Evolutionary conservation across 2,888 invertebrate genomes (phyloP), one percentile per base, ranked within the genome.

Genomic region (Mycalesis mineus): DNA sequence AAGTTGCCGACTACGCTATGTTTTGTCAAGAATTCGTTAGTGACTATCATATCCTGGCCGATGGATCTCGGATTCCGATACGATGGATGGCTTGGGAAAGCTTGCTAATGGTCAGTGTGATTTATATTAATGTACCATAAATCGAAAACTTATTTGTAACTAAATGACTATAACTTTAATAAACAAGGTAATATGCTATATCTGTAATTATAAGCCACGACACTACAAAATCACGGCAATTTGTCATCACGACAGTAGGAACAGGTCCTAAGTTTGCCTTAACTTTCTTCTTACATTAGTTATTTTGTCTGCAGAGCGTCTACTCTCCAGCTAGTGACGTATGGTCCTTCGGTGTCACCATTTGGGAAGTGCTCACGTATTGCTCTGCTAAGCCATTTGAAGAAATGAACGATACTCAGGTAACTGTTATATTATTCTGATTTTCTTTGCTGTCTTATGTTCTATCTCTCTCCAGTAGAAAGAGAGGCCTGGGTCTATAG

Each of bases 61-160:
- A 95, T 41, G 95, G 95, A 68, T 92, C 94, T 2, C 92, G 95
- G 62, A 88, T 97, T 60, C 97, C 97, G 0, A 93, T 98, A 56
- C 91, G 98, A 58, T 97, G 97, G 97, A 97, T 97, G 97, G 94
- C 97, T 1, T 97, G 97, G 96, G 97, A 97, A 78, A 95, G 95
- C 67, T 90, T 97, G 29, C 88, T 97, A 47, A 83, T 95, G 91
- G 95, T 95, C 82, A 90, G 89, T 79, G 15, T 47, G 31, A 45
- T 28, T 53, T 5, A 44, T 33, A 22, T 47, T 14, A 53, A 41
- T 42, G 13, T 33, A 5, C 28, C 33, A 44, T 57, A 40, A 4
- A 5, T 5, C 22, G 22, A 2, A n/a, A n/a, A n/a, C n/a, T n/a
- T n/a, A n/a, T n/a, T n/a, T n/a, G n/a, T n/a, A n/a, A n/a, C n/a